Conservation (phyloP, 2,113 vertebrate species). For the Benitochromis conjunctus region DNA sequence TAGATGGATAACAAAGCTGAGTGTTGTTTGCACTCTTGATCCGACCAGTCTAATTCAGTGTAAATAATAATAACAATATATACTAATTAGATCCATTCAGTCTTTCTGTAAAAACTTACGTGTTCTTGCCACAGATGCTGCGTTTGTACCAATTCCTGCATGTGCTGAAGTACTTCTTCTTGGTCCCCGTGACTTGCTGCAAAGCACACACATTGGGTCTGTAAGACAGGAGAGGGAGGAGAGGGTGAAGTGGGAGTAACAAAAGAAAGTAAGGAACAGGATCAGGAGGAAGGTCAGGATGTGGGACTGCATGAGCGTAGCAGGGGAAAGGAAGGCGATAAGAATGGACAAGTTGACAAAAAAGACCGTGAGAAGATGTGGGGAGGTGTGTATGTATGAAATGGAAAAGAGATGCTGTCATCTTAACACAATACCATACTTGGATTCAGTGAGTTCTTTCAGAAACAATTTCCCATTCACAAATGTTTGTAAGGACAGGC, state of each 20-base stretch:
- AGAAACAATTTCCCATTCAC: not conserved
- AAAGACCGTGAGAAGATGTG: not conserved
- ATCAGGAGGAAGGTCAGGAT: not conserved
- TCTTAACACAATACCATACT: not conserved
- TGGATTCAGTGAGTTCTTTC: not conserved
- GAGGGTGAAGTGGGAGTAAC: not conserved
- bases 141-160: constrained; percentile 96
- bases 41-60: not conserved
- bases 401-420: not conserved
- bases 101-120: constrained; percentile 81
- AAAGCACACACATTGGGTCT: constrained; percentile 94
- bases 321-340: not conserved
- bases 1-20: not conserved
- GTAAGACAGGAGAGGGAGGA: not conserved
- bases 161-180: constrained; percentile 97
- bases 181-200: constrained; percentile 89
- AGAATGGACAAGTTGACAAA: not conserved
- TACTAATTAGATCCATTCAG: not conserved
- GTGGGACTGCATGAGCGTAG: not conserved
- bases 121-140: constrained; percentile 91
- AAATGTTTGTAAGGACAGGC: not conserved
- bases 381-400: not conserved
- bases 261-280: not conserved
- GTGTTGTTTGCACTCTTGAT: not conserved
- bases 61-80: not conserved